These are phyloP conservation scores for Sthenelais limicola DNA, from an alignment of 2,888 invertebrate genomes.

Conservation along the genomic window DNA sequence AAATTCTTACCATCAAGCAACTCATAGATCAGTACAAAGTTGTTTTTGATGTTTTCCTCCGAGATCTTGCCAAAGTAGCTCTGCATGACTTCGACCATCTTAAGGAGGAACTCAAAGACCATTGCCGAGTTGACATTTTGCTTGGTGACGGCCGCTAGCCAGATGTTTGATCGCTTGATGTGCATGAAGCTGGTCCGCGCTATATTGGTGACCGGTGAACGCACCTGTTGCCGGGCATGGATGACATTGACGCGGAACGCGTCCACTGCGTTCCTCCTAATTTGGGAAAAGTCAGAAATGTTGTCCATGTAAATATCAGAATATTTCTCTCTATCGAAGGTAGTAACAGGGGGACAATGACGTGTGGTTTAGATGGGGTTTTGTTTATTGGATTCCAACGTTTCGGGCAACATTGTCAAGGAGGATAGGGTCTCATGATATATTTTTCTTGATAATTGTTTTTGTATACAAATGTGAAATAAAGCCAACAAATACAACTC, in stretches of 20 bases:
- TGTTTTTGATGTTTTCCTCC: slow-evolving; percentile 99
- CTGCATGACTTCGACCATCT: slow-evolving; percentile 95
- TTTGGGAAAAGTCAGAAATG: slow-evolving; percentile 24
- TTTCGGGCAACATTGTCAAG: no score
- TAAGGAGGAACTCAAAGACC: slow-evolving; percentile 98
- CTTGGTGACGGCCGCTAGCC: slow-evolving; percentile 99
- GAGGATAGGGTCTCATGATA: no score
- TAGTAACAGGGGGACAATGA: no score
- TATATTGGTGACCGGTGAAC: slow-evolving; percentile 99
- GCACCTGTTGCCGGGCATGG: slow-evolving; percentile 95
- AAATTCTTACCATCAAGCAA: slow-evolving; percentile 87
- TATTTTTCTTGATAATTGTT: no score
- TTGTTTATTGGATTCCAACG: no score
- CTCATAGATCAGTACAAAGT: slow-evolving; percentile 99
- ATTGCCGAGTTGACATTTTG: slow-evolving; percentile 99
- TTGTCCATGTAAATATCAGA: not conserved
- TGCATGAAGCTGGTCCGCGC: slow-evolving; percentile 99
- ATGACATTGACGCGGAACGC: slow-evolving; percentile 99
- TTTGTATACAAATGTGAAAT: no score
- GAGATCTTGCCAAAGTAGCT: slow-evolving; percentile 99
- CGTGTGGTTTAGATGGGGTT: no score
- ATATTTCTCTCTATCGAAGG: slow-evolving; percentile 13
- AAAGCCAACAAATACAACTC: no score
- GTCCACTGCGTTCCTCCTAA: slow-evolving; percentile 95
- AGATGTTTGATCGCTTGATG: slow-evolving; percentile 98